Evolutionary conservation across 2,888 invertebrate genomes (phyloP).

Genomic region (Dorcus hopei): DNA sequence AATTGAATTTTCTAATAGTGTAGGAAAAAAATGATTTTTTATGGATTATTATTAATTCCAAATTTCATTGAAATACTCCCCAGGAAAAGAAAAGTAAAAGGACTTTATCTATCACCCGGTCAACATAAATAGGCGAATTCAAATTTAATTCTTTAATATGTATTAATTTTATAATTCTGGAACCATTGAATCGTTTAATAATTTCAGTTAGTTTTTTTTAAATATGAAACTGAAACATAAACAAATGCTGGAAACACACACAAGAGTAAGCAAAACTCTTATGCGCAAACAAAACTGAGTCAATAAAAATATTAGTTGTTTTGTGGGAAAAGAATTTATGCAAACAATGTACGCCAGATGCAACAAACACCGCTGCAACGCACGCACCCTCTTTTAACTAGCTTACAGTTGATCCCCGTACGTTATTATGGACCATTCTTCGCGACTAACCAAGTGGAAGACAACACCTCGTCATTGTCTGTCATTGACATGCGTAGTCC

Average conservation of each 20-base stretch:
- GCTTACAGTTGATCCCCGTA: slow-evolving; percentile 45
- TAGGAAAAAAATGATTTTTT: too few relatives aligned
- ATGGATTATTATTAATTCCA: too few relatives aligned
- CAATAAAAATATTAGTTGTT: slow-evolving; percentile 23
- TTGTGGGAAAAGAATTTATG: slow-evolving; percentile 45
- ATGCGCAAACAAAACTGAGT: neutral
- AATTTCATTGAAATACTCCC: too few relatives aligned
- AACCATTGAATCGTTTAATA: too few relatives aligned
- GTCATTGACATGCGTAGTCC: slow-evolving; percentile 40
- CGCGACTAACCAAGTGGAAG: slow-evolving; percentile 49
- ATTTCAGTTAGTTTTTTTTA: too few relatives aligned
- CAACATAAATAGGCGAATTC: too few relatives aligned
- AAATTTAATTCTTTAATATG: too few relatives aligned
- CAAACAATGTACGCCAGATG: slow-evolving; percentile 49
- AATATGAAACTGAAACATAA: too few relatives aligned
- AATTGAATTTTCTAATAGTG: too few relatives aligned
- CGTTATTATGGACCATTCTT: slow-evolving; percentile 50
- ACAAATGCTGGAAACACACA: neutral
- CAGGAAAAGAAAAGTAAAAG: too few relatives aligned
- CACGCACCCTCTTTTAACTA: slow-evolving; percentile 38
- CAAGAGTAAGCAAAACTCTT: neutral
- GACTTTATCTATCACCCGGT: too few relatives aligned
- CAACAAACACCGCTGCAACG: slow-evolving; percentile 34
- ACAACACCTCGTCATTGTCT: slow-evolving; percentile 47
- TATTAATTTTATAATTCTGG: too few relatives aligned